A percentile compares a stretch with the other conserved stretches of the same genome.
Evolutionary conservation across 2,797 vertebrate species (phyloP).

Genomic region (Bovichtus variegatus): DNA sequence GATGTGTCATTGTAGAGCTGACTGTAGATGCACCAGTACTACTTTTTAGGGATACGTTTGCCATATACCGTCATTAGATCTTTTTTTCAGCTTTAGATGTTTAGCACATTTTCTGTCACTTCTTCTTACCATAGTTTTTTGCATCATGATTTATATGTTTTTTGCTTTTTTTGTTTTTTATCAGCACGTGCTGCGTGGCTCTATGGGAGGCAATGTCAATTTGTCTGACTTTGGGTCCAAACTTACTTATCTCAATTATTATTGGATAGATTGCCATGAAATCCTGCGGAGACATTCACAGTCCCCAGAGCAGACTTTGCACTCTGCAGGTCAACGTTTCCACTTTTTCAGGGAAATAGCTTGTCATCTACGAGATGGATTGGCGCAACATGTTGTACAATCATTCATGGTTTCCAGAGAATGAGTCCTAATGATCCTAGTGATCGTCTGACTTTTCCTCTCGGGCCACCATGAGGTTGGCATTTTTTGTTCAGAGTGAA

Average conservation of each 20-base stretch:
- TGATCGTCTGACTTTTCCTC: background rate
- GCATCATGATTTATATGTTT: constrained; percentile 41
- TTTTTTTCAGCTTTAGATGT: constrained; percentile 14
- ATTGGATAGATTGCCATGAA: background rate
- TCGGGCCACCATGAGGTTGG: background rate
- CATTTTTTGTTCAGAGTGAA: background rate
- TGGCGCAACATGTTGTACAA: background rate
- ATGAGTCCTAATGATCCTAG: background rate
- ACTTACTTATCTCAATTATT: constrained; percentile 6
- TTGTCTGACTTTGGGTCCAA: background rate
- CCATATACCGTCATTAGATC: constrained; percentile 26
- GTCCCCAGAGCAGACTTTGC: background rate
- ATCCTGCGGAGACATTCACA: background rate
- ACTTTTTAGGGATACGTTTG: constrained; percentile 32
- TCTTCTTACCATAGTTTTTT: constrained; percentile 40
- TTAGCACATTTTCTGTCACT: constrained; percentile 36
- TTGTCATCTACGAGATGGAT: background rate
- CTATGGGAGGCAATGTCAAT: background rate
- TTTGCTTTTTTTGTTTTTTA: constrained; percentile 21
- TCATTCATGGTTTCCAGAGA: background rate
- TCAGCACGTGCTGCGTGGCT: background rate
- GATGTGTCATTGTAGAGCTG: background rate
- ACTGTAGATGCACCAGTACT: background rate
- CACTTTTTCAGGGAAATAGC: background rate
- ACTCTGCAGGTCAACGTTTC: background rate